phyloP scores from a whole-genome alignment of 2,888 invertebrate species.

The Ophonus ardosiacus region DNA sequence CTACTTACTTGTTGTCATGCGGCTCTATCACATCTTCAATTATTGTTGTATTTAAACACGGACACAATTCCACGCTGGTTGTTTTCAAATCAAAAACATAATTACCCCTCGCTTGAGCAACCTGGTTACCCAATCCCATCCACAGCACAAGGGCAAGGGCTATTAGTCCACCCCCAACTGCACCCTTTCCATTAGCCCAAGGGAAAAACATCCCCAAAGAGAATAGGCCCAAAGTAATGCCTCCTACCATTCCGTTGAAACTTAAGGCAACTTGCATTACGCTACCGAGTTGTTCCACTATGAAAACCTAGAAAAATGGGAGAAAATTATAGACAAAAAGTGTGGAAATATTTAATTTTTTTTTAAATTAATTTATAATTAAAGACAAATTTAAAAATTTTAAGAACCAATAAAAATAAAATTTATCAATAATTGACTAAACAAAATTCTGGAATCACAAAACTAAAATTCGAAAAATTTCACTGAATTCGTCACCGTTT shows the following conservation, averaged over 20 bases:
- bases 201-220: conserved; percentile 93
- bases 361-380: no score
- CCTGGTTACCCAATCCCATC: conserved; percentile 84
- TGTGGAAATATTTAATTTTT: no score
- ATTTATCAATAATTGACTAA: no score
- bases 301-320: conserved; percentile 80
- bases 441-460: no score
- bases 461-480: no score
- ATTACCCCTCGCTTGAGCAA: conserved; percentile 77
- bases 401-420: no score
- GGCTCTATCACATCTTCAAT: not conserved
- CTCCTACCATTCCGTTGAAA: conserved; percentile 93
- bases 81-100: conserved; percentile 75
- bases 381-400: no score
- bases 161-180: conserved; percentile 81
- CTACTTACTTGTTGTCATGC: conserved; percentile 50
- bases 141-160: conserved; percentile 80
- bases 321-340: not conserved
- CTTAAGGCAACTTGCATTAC: conserved; percentile 93
- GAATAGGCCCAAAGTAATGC: conserved; percentile 91
- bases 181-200: conserved; percentile 89
- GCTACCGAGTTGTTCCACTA: conserved; percentile 91
- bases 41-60: conserved; percentile 73
- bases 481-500: no score
- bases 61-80: conserved; percentile 78